Evolutionary conservation across 2,888 invertebrate species (phyloP), one percentile per base, ranked within the genome.

Genomic region (Bruchidius siliquastri): DNA sequence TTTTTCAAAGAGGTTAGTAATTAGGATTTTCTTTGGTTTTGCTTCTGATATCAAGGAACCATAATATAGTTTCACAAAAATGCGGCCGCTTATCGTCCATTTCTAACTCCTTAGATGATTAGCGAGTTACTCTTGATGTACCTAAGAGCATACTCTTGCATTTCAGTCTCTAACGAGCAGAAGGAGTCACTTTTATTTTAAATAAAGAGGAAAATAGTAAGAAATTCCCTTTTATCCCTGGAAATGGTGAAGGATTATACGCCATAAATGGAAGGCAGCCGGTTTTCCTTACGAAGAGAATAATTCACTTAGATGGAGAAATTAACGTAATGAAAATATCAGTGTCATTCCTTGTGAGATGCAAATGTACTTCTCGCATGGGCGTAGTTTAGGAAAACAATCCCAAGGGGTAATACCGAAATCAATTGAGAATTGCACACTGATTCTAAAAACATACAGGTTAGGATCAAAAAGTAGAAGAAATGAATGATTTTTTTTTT

Each of bases 291-390:
- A 13, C 49, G 49, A 49, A 49, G 49, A 49, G 49, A 49, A 49
- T 83, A 83, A 84, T 84, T 83, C 81, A 80, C 82, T 83, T 81
- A 82, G 79, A 79, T 79, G 78, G 79, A n/a, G n/a, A 82, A 84
- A 84, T 84, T 84, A 84, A 79, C 79, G 78, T 84, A 84, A 84
- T 84, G 84, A 84, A 84, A 84, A 84, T 84, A 84, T 84, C 82
- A 83, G 82, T 84, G 84, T 84, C 84, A 80, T 82, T 82, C 67
- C 75, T 49, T 49, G 49, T 49, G 49, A 49, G 13, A 49, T 49
- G 49, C 18, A 49, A 49, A 49, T 49, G 18, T 49, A 49, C 18
- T 13, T 49, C 18, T 1, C 0, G 13, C 49, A 49, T 49, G 49
- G 49, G 18, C 49, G 49, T 49, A 4, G 49, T 4, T 49, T 13